Evolutionary conservation across 92 coral and sea anemone genomes (phyloP), one percentile per base, ranked within the genome.

Genomic region (Muricea muricata): DNA sequence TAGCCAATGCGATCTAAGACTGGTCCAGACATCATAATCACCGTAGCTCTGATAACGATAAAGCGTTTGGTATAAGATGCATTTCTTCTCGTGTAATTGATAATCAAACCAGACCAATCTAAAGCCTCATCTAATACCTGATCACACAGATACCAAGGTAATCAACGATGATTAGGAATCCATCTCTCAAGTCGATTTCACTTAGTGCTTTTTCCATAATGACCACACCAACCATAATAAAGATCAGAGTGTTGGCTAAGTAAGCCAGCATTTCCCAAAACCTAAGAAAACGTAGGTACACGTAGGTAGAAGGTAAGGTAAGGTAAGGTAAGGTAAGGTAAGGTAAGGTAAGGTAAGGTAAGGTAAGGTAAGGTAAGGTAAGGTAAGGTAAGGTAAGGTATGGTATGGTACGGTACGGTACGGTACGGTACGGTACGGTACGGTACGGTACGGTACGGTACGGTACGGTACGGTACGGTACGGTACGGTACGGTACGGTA

Each of bases 231-330:
- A 93, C 98, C 98, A 95, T 95, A 74, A 94, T 95, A 57, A 95
- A 95, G 46, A 95, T 95, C 2, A 95, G 88, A 1, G 98, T 95
- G 75, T 95, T 95, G 26, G 98, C 98, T 11, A 95, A 90, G 66
- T 95, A 95, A 14, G 98, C 98, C 8, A 95, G 91, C 98, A 95
- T 93, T 87, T 95, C 97, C 98, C 98, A 95, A 86, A 95, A 95
- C 87, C 98, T 95, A 65, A n/a, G n/a, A n/a, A n/a, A n/a, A n/a
- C n/a, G n/a, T n/a, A n/a, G n/a, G n/a, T n/a, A n/a, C n/a, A n/a
- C n/a, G 18, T 29, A 57, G 11, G 33, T 15, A 18, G 58, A 14
- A 50, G 17, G 42, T 37, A 37, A 37, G 42, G 42, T 37, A 37
- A 4, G 42, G 42, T 37, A 37, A 4, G 42, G 9, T 37, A 37